phyloP scores from a whole-genome alignment of 2,797 vertebrate genomes.

The Hemitrygon akajei region DNA sequence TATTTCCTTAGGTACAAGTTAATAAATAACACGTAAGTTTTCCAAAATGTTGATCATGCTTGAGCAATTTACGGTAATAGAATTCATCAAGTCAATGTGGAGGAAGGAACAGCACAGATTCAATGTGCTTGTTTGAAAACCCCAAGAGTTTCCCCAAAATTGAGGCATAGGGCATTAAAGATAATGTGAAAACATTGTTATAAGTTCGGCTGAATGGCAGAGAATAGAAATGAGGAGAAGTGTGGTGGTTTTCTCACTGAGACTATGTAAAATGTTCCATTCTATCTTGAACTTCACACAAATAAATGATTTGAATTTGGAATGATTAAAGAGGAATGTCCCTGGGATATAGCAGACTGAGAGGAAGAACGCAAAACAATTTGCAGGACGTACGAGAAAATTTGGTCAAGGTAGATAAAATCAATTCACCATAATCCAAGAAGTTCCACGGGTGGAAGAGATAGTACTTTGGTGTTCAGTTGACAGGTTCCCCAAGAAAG shows the following conservation, averaged over 20 bases:
- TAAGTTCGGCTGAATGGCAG: neutral
- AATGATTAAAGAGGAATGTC: neutral
- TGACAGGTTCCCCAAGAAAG: neutral
- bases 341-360: neutral
- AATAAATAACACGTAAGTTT: neutral
- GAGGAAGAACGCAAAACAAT: neutral
- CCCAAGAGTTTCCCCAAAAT: neutral
- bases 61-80: neutral
- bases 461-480: neutral
- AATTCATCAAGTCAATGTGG: neutral
- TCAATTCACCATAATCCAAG: neutral
- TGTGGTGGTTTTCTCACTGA: neutral
- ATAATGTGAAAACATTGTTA: neutral
- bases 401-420: neutral
- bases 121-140: neutral
- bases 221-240: neutral
- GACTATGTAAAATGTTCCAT: neutral
- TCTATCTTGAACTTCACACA: neutral
- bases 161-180: neutral
- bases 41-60: neutral
- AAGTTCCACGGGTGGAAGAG: neutral
- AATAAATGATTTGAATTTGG: neutral
- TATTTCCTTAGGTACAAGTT: neutral
- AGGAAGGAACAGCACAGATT: neutral
- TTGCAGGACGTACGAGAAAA: neutral